Evolutionary conservation across 2,888 invertebrate genomes (phyloP), one percentile per base, ranked within the genome.

Genomic region (Pollenia angustigena): DNA sequence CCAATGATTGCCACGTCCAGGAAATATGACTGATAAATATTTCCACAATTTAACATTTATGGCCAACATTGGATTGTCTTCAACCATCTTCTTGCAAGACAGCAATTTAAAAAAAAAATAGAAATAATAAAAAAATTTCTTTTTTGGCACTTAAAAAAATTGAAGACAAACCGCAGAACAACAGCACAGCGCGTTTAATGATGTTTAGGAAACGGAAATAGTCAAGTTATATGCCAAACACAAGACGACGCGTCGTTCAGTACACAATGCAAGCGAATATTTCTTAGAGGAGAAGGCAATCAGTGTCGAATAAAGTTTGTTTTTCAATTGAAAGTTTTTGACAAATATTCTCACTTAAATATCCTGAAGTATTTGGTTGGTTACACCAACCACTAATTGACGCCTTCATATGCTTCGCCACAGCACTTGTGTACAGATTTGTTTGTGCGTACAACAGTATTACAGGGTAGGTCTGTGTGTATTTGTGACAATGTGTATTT

Each of bases 41-140:
- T 90, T 89, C 91, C 90, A 93, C 88, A 91, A 88, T 75, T 90
- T 90, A 68, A 92, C 90, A 85, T 93, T 92, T 88, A 91, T 90
- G 78, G 91, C 88, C 23, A 92, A 88, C 87, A 92, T 89, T 48
- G 91, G 90, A 85, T 90, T 89, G 81, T 90, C 88, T 72, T 89
- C 89, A 9, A 87, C 54, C 91, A 91, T 91, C 87, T 76, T 88
- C n/a, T 44, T 42, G n/a, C 9, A 16, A 16, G 32, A 8, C 48
- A 50, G 80, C 74, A 62, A 56, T 64, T 48, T 56, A 2, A 60
- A 42, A 60, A 78, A 62, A 81, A 69, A 71, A 52, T 6, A 71
- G n/a, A n/a, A n/a, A n/a, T n/a, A n/a, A n/a, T n/a, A n/a, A n/a
- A 62, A 46, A 56, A 46, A 18, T 10, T 16, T 54, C 2, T 46